phyloP scores from a whole-genome alignment of 2,797 vertebrate genomes.

The Enteromius anoplus region DNA sequence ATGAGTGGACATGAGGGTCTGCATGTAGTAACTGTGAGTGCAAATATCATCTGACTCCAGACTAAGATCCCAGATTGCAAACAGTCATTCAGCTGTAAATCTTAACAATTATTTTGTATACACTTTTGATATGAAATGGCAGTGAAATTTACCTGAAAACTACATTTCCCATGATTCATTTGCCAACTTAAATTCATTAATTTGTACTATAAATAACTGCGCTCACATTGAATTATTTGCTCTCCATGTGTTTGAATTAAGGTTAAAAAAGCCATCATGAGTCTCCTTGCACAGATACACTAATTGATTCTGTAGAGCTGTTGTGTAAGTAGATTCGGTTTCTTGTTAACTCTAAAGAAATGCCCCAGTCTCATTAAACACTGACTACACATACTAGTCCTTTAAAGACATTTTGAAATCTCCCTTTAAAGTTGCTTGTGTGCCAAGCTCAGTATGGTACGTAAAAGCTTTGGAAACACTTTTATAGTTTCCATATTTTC shows the following conservation, averaged over 20 bases:
- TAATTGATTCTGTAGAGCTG: not conserved
- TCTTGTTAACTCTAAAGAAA: not conserved
- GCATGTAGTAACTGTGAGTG: not conserved
- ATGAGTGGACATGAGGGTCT: not conserved
- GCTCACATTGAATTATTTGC: not conserved
- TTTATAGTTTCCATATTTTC: conserved; percentile 16
- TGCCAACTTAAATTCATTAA: not conserved
- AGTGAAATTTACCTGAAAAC: not conserved
- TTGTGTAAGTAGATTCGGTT: not conserved
- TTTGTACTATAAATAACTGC: not conserved
- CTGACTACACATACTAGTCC: not conserved
- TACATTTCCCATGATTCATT: not conserved
- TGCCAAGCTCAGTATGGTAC: not conserved
- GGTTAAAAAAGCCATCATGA: not conserved
- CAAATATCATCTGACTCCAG: too few relatives aligned
- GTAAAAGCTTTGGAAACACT: not conserved
- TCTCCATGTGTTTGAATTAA: not conserved
- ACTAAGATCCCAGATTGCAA: not conserved
- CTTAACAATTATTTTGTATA: not conserved
- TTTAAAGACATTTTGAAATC: conserved; percentile 3
- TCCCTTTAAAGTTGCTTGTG: not conserved
- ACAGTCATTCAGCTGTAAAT: not conserved
- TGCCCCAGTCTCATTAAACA: not conserved
- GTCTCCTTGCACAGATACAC: not conserved
- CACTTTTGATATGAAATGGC: not conserved